These are phyloP conservation scores for Myotis brandtii DNA, from an alignment of 2,113 vertebrate species.

Conservation along the genomic window DNA sequence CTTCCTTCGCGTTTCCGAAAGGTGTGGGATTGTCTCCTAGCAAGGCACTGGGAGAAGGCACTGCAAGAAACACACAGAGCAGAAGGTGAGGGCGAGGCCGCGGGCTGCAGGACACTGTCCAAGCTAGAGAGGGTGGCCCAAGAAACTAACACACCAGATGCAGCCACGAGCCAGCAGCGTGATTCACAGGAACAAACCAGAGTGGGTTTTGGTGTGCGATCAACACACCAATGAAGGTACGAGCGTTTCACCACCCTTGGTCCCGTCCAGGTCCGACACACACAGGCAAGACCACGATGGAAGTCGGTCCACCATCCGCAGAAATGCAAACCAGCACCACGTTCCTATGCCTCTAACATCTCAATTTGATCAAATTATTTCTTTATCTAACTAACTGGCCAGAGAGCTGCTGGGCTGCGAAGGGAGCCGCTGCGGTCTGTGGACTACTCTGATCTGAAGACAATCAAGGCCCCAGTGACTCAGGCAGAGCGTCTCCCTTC, in stretches of 20 bases:
- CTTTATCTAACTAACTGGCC: neutral
- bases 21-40: slow-evolving; percentile 90
- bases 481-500: neutral
- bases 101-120: accelerated
- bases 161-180: accelerated
- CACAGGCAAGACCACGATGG: neutral
- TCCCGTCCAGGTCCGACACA: neutral
- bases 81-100: neutral
- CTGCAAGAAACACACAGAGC: slow-evolving; percentile 84
- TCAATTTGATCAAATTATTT: neutral
- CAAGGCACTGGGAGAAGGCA: slow-evolving; percentile 97
- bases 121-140: accelerated
- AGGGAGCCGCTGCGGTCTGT: neutral
- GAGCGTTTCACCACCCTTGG: accelerated
- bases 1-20: slow-evolving; percentile 94
- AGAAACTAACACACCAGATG: accelerated
- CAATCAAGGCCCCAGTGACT: neutral
- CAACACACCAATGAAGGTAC: accelerated
- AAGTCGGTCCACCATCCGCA: neutral
- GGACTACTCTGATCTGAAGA: neutral
- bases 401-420: neutral
- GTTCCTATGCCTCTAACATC: neutral
- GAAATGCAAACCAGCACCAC: accelerated
- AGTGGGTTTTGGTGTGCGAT: accelerated
- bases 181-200: neutral